Evolutionary conservation across 2,888 invertebrate genomes (phyloP).

Genomic region (Exocentrus adspersus): DNA sequence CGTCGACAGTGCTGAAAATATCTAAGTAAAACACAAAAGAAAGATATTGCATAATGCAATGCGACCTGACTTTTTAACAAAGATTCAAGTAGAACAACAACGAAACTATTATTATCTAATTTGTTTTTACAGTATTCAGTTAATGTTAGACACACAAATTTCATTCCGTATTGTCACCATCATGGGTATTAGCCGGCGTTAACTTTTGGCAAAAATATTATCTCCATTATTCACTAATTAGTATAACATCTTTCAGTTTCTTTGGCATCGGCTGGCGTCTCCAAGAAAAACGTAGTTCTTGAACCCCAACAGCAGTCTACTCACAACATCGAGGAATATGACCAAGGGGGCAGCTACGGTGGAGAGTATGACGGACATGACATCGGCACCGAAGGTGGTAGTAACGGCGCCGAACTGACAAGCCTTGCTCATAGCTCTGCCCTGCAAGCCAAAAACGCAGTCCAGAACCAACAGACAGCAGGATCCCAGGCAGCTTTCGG

Average conservation of each 20-base stretch:
- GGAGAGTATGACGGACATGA: constrained; percentile 5
- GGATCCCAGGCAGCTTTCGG: constrained; percentile 79
- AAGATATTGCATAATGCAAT: too few relatives aligned
- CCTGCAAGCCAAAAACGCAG: constrained; percentile 77
- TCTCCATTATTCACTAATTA: too few relatives aligned
- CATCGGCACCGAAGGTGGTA: not conserved
- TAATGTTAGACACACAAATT: too few relatives aligned
- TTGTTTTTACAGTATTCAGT: too few relatives aligned
- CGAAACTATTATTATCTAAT: too few relatives aligned
- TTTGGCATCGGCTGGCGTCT: not conserved
- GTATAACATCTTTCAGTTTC: not conserved
- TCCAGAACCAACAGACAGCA: constrained; percentile 74
- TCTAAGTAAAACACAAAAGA: too few relatives aligned
- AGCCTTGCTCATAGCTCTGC: constrained; percentile 76
- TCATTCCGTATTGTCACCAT: too few relatives aligned
- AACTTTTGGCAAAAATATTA: too few relatives aligned
- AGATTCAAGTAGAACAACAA: too few relatives aligned
- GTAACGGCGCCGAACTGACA: constrained; percentile 71
- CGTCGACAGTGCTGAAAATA: too few relatives aligned
- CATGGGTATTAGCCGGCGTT: too few relatives aligned
- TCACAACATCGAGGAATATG: not conserved
- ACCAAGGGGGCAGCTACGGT: not conserved
- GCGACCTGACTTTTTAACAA: too few relatives aligned
- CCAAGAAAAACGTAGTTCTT: constrained; percentile 9
- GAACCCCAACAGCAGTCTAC: not conserved